Conservation (phyloP, 2,888 invertebrate species). For the Eugnorisma glareosa region DNA sequence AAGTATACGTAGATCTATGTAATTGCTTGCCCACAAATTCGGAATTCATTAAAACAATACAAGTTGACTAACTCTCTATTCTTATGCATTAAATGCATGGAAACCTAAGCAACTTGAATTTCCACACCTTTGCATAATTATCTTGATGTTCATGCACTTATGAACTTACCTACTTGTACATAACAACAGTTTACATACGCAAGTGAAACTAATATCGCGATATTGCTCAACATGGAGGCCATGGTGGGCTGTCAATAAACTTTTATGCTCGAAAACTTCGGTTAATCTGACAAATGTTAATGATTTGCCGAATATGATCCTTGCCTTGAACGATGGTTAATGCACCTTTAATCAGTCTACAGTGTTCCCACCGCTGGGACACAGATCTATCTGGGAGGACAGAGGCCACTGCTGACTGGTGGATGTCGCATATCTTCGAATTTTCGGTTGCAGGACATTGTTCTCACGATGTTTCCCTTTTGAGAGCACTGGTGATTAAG, state of each 20-base stretch:
- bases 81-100: slow-evolving; percentile 31
- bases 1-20: too few species aligned
- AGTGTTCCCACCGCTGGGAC: background rate
- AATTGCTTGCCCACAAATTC: background rate
- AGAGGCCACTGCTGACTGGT: background rate
- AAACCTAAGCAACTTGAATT: slow-evolving; percentile 48
- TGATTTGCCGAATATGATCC: background rate
- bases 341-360: background rate
- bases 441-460: background rate
- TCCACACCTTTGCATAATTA: slow-evolving; percentile 32
- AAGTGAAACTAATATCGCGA: slow-evolving; percentile 30
- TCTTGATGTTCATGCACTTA: slow-evolving; percentile 15
- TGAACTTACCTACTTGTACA: background rate
- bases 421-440: background rate
- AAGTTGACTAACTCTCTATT: slow-evolving; percentile 45
- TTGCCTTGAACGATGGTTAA: background rate
- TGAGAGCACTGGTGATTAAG: background rate
- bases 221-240: background rate
- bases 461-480: background rate
- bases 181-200: slow-evolving; percentile 30
- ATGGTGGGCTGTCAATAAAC: background rate
- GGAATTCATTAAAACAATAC: slow-evolving; percentile 12
- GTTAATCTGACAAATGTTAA: background rate
- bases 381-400: background rate
- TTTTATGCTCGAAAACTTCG: background rate